Base-by-base conservation (phyloP, 2,797 vertebrate genomes). In the Etheostoma perlongum region DNA sequence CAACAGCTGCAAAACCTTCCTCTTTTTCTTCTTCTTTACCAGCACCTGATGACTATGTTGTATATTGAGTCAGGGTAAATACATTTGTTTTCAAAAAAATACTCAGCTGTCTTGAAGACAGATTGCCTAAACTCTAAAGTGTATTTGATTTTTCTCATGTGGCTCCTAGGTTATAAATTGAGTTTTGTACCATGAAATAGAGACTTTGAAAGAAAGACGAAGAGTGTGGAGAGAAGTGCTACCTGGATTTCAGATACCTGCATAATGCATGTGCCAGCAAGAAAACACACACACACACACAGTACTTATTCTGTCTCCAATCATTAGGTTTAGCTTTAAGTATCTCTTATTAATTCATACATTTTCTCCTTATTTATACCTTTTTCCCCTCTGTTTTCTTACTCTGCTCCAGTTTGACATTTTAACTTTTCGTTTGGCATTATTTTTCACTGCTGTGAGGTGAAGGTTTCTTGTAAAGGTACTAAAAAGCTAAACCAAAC, bases 91-190 rank as follows among this genome's bases (percentile, higher is more conserved):
- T 23, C 11, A 14, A 59, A 62, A 62, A 67, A 76, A 42, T 21
- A 54, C 47, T 59, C 21, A 8, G 71, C 48, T 67, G 48, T 69
- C 60, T 78, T 68, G 27, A 84, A 62, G 76, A 85, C 30, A 25
- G 51, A 85, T 86, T 64, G 47, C 61, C 21, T 55, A 14, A 64
- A 67, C 33, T 66, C 23, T 76, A 27, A 27, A 62, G 23, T 59
- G 10, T 52, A 49, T 67, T 71, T 61, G 19, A 74, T 82, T 49
- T 30, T 58, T 81, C 55, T 63, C 55, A 53, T 69, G 64, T 67
- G 57, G 64, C 54, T 82, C 74, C 69, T 70, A 74, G 72, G 79
- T 36, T 80, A 73, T 79, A 68, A 82, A 67, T 67, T 78, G 72
- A 76, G 67, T 52, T 65, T 47, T 19, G 27, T 53, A 67, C 19